Evolutionary conservation across 2,797 vertebrate species (phyloP).

Genomic region (Anolis apletophallus): DNA sequence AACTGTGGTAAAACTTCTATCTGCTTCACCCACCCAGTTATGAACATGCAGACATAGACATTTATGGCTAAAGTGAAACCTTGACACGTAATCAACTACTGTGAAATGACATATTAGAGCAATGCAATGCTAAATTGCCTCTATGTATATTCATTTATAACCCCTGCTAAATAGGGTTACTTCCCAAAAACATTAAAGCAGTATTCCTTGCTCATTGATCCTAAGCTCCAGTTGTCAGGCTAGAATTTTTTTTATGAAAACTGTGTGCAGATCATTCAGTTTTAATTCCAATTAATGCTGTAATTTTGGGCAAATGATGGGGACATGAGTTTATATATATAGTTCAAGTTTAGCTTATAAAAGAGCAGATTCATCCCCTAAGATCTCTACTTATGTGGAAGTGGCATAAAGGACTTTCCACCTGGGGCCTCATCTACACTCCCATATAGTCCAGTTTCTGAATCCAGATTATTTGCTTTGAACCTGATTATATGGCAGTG

Average conservation of each 20-base stretch:
- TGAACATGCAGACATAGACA: not conserved
- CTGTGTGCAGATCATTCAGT: not conserved
- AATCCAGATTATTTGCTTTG: too few species aligned
- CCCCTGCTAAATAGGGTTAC: not conserved
- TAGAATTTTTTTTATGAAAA: not conserved
- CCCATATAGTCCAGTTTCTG: too few species aligned
- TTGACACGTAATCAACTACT: not conserved
- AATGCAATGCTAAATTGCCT: not conserved
- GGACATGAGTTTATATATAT: too few species aligned
- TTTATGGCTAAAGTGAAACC: not conserved
- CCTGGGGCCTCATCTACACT: too few species aligned
- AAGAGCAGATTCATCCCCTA: not conserved
- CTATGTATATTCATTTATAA: not conserved
- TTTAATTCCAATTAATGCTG: not conserved
- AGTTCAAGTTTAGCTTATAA: not conserved
- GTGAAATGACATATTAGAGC: not conserved
- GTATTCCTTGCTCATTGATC: not conserved
- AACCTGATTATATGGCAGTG: too few species aligned
- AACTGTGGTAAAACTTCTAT: not conserved
- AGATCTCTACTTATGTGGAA: not conserved
- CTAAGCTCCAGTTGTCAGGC: not conserved
- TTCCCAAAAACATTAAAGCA: not conserved
- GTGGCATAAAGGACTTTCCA: not conserved
- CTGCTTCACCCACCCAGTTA: not conserved
- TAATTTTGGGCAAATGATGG: not conserved